Conservation (phyloP, 2,113 vertebrate species). For the Sceloporus tristichus region DNA sequence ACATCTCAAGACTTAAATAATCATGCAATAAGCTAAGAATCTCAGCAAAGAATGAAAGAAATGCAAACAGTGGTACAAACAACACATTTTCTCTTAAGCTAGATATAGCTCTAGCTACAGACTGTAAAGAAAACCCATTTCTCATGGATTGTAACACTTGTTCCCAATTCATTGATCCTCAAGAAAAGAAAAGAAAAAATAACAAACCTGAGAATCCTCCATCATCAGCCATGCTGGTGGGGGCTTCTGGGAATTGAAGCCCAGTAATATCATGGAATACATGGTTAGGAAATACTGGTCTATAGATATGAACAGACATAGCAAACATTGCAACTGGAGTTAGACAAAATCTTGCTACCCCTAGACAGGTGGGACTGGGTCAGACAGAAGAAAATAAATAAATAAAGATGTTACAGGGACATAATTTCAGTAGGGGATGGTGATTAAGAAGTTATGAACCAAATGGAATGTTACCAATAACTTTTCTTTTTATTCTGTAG, state of each 20-base stretch:
- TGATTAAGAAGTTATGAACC: neutral
- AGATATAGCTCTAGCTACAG: no score
- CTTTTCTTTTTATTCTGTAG: neutral
- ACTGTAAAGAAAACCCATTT: no score
- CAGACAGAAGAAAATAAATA: neutral
- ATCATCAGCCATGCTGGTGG: neutral
- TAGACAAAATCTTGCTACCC: neutral
- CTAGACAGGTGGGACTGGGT: neutral
- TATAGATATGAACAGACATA: neutral
- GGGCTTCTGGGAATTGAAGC: neutral
- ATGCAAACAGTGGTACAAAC: no score
- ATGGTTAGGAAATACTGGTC: neutral
- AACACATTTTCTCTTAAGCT: no score
- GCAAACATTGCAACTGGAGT: no score
- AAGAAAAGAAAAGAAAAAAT: no score
- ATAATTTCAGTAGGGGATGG: neutral
- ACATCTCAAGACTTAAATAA: no score
- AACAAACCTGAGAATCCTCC: no score
- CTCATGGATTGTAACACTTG: no score
- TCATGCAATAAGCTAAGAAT: no score
- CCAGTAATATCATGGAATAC: neutral
- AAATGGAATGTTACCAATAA: neutral
- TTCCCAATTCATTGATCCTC: no score
- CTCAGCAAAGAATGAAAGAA: no score
- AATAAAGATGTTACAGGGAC: neutral